These are phyloP conservation scores for Sitta europaea DNA, from an alignment of 2,113 vertebrate species.

Conservation along the genomic window DNA sequence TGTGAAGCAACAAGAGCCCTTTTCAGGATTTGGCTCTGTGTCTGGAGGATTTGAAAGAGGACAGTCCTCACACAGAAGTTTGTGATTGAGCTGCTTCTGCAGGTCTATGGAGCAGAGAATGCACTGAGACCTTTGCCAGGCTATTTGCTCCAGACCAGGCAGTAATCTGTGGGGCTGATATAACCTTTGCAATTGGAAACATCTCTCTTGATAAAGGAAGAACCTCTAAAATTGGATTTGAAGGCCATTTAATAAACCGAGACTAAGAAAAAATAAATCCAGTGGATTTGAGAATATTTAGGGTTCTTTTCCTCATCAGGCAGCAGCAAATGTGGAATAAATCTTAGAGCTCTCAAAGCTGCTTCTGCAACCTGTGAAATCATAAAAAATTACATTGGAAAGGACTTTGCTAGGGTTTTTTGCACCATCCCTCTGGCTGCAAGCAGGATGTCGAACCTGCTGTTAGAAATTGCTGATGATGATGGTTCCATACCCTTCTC, in stretches of 20 bases:
- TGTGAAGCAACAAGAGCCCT: background rate
- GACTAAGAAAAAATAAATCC: background rate
- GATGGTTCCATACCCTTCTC: background rate
- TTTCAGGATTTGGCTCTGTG: background rate
- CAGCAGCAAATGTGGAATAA: background rate
- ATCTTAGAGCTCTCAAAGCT: background rate
- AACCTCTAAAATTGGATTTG: background rate
- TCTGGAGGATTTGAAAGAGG: background rate
- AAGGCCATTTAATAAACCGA: background rate
- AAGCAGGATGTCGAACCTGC: background rate
- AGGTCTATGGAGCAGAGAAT: accelerated
- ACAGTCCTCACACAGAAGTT: accelerated
- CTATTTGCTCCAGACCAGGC: background rate
- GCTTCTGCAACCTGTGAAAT: background rate
- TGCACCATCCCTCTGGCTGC: background rate
- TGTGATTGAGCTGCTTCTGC: background rate
- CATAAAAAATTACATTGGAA: background rate
- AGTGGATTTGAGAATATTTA: background rate
- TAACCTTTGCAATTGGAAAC: background rate
- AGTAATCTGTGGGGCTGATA: background rate
- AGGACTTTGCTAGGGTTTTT: background rate
- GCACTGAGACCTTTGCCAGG: background rate
- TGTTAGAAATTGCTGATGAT: background rate
- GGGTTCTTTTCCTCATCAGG: background rate
- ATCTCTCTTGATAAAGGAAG: background rate